Evolutionary conservation across 2,113 vertebrate genomes (phyloP).

Genomic region (Haemorhous mexicanus): DNA sequence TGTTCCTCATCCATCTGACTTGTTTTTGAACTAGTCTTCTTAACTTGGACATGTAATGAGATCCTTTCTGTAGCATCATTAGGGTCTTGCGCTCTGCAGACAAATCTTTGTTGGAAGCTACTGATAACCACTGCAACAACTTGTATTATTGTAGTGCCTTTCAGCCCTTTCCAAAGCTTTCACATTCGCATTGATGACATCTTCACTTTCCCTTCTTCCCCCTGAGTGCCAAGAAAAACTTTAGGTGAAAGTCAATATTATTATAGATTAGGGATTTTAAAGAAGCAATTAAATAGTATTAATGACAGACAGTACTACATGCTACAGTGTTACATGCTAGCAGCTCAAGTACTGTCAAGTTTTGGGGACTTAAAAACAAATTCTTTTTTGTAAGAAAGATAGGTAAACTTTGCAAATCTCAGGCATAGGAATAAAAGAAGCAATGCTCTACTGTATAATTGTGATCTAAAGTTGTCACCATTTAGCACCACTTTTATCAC

Average conservation of each 20-base stretch:
- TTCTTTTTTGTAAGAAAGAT: not conserved
- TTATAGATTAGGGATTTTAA: not conserved
- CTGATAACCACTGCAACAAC: not conserved
- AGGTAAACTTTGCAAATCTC: not conserved
- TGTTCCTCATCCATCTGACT: not conserved
- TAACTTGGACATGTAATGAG: not conserved
- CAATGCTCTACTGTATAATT: not conserved
- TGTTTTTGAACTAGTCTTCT: not conserved
- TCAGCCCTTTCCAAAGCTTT: not conserved
- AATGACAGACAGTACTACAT: not conserved
- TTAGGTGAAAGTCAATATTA: not conserved
- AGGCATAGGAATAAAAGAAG: not conserved
- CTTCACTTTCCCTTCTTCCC: not conserved
- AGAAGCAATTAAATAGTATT: not conserved
- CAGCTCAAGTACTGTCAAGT: not conserved
- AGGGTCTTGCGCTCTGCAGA: not conserved
- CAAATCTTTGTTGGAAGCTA: not conserved
- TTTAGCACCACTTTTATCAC: not conserved
- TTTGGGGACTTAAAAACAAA: not conserved
- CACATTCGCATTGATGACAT: not conserved
- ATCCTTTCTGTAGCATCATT: not conserved
- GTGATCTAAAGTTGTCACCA: not conserved
- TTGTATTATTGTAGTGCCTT: not conserved
- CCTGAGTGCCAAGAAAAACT: not conserved
- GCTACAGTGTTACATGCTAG: not conserved